A percentile compares a stretch with the other conserved stretches of the same genome.
These are phyloP conservation scores for Trachythela sp. DNA, from an alignment of 64 coral and sea anemone species.

Conservation along the genomic window DNA sequence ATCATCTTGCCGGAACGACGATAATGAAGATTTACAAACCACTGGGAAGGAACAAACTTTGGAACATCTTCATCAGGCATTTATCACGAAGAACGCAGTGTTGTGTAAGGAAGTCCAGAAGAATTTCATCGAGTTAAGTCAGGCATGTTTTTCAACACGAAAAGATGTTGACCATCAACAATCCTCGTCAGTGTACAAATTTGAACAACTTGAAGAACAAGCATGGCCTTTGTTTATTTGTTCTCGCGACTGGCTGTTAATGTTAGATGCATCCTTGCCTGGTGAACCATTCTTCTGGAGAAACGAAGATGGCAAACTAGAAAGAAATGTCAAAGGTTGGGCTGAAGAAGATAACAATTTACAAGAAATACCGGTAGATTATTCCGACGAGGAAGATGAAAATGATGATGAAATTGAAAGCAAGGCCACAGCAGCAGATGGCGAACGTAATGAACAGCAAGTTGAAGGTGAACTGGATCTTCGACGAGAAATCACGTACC, in stretches of 20 bases:
- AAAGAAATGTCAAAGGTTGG: constrained; percentile 82
- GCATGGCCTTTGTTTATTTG: constrained; percentile 88
- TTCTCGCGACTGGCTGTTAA: constrained; percentile 77
- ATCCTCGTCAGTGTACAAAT: constrained; percentile 34
- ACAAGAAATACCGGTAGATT: constrained; percentile 55
- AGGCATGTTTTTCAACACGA: constrained; percentile 48
- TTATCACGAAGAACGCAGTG: constrained; percentile 93
- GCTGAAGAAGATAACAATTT: constrained; percentile 86
- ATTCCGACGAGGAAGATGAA: constrained; percentile 41
- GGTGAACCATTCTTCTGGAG: constrained; percentile 63
- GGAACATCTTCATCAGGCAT: constrained; percentile 90
- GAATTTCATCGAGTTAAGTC: constrained; percentile 80
- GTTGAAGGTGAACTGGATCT: constrained; percentile 42
- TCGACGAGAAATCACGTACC: constrained; percentile 70
- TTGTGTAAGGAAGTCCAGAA: constrained; percentile 93
- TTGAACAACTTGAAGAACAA: constrained; percentile 58
- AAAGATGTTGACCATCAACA: constrained; percentile 34
- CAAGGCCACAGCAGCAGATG: background rate
- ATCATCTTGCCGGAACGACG: background rate
- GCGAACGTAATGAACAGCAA: constrained; percentile 15
- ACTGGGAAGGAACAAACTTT: constrained; percentile 14
- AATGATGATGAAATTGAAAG: constrained; percentile 27
- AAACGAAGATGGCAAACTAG: constrained; percentile 64
- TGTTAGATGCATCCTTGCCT: constrained; percentile 84
- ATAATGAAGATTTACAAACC: background rate